Evolutionary conservation across 2,797 vertebrate species (phyloP), one percentile per base, ranked within the genome.

Genomic region (Pipistrellus kuhlii): DNA sequence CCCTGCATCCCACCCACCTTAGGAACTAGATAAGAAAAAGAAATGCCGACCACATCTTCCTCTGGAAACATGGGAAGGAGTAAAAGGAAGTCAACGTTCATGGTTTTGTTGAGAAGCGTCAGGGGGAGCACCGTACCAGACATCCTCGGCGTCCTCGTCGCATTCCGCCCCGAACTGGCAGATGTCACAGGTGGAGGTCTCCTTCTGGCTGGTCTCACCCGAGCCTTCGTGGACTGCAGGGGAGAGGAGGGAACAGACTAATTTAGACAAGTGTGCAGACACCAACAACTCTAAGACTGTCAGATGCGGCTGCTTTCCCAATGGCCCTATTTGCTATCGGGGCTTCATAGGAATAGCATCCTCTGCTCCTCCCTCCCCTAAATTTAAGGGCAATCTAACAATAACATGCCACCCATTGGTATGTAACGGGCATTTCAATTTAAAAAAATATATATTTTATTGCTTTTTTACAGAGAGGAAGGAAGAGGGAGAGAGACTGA

Each of bases 151-250:
- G 46, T 99, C 99, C 98, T 99, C 99, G 3, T 99, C 99, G 35
- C 99, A 99, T 98, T 99, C 99, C 0, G 99, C 99, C 48, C 99
- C 99, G 88, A 99, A 99, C 98, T 99, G 99, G 98, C 99, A 99
- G 97, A 99, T 99, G 97, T 99, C 99, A 97, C 99, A 99, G 97
- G 99, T 99, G 97, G 99, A 99, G 20, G 99, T 99, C 98, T 99
- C 99, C 98, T 99, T 99, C 98, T 99, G 99, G 96, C 98, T 99
- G 25, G 99, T 99, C 98, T 99, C 99, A 38, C 99, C 99, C 21
- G 99, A 99, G 87, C 99, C 99, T 98, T 99, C 99, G 76, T 98
- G 99, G 89, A 99, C 99, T 99, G 93, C 89, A 97, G 94, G 85
- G 96, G 68, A 97, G 92, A 98, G 96, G 12, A 81, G 9, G 10